Evolutionary conservation across 2,113 vertebrate genomes (phyloP).

Genomic region (Seriola quinqueradiata): DNA sequence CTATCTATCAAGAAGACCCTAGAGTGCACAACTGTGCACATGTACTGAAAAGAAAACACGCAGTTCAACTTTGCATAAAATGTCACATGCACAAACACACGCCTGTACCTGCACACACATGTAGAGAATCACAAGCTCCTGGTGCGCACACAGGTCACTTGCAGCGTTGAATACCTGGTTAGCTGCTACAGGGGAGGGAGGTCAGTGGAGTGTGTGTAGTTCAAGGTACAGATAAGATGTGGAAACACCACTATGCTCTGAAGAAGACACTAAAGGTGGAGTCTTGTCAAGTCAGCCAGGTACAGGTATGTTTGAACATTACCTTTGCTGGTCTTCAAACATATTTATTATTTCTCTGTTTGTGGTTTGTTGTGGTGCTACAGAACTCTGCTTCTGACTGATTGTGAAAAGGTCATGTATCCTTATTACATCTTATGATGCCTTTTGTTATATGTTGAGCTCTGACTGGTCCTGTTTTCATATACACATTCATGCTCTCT

Average conservation of each 20-base stretch:
- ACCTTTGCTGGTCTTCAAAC: background rate
- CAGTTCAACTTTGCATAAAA: background rate
- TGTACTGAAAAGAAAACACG: background rate
- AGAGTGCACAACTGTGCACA: background rate
- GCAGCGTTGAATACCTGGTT: background rate
- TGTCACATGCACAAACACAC: background rate
- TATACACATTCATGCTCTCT: background rate
- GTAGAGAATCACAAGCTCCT: too few relatives aligned
- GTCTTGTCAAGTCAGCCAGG: background rate
- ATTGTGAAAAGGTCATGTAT: background rate
- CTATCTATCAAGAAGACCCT: background rate
- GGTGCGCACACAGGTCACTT: background rate
- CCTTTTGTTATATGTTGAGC: background rate
- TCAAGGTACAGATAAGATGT: slow-evolving; percentile 28
- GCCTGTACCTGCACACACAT: background rate
- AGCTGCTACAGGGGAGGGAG: too few relatives aligned
- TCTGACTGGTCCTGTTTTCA: background rate
- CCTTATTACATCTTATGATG: too few relatives aligned
- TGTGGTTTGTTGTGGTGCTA: background rate
- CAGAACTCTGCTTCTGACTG: background rate
- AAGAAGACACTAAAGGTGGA: slow-evolving; percentile 23
- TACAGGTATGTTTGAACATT: slow-evolving; percentile 7
- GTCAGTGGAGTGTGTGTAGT: background rate
- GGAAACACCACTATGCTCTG: slow-evolving; percentile 31
- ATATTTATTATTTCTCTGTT: too few relatives aligned